Evolutionary conservation across 2,888 invertebrate genomes (phyloP).

Genomic region (Thumatha senex): DNA sequence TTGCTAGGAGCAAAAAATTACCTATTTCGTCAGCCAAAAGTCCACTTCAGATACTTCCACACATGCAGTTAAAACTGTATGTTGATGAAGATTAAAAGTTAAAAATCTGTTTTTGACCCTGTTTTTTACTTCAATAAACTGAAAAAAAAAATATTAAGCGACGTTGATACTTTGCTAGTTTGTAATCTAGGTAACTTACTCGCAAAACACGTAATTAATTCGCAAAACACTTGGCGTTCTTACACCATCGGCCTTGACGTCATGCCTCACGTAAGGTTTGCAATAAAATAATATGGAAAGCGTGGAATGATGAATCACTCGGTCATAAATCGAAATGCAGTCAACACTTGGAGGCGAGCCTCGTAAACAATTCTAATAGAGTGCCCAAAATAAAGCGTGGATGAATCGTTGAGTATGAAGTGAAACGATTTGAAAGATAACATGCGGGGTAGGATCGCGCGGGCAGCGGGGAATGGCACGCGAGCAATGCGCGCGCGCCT

Average conservation of each 20-base stretch:
- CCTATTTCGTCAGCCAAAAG: too few species aligned
- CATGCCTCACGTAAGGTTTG: conserved; percentile 1
- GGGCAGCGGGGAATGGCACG: conserved; percentile 8
- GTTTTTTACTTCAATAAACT: too few species aligned
- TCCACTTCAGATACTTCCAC: too few species aligned
- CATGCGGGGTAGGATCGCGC: conserved; percentile 11
- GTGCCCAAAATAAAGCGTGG: conserved; percentile 41
- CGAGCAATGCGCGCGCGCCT: conserved; percentile 5
- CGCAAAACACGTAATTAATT: neutral
- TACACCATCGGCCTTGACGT: neutral
- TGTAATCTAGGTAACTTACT: neutral
- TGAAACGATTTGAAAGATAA: conserved; percentile 30
- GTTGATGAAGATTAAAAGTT: too few species aligned
- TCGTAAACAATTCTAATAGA: conserved; percentile 42
- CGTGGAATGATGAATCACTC: conserved; percentile 33
- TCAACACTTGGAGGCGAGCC: conserved; percentile 34
- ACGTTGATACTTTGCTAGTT: too few species aligned
- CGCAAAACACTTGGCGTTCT: neutral
- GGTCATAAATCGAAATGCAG: conserved; percentile 28
- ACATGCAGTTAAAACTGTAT: too few species aligned
- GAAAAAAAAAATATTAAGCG: too few species aligned
- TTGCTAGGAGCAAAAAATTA: too few species aligned
- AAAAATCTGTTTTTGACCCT: too few species aligned
- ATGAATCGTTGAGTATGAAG: conserved; percentile 42
- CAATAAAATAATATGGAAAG: conserved; percentile 13